Evolutionary conservation across 2,888 invertebrate genomes (phyloP), one percentile per base, ranked within the genome.

Genomic region (Lottia scabra): DNA sequence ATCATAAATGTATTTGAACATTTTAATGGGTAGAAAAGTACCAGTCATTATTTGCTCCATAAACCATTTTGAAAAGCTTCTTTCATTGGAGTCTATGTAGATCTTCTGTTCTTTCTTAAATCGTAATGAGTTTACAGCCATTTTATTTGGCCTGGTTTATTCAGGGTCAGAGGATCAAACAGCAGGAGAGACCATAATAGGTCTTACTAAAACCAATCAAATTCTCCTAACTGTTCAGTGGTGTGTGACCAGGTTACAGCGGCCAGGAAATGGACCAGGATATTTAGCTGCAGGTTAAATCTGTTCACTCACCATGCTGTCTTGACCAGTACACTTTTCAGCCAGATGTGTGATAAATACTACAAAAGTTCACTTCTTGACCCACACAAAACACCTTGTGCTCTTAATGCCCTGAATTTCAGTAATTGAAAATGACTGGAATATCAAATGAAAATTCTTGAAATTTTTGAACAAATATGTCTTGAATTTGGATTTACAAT

Each of bases 251-350:
- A 56, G 56, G n/a, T n/a, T 56, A 56, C 12, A 12, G 8, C 10
- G 56, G 56, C 56, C 56, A 56, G 56, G 56, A 56, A 56, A 56
- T 56, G 56, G 19, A 56, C 56, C 23, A 56, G 23, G 56, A 56
- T 56, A 38, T 56, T 56, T 23, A 56, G 56, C 56, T 56, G 56
- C 56, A 56, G 56, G 56, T 56, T 56, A 56, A 56, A 56, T 56
- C 19, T 56, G 56, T 56, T 56, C 56, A 56, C 56, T 56, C 56
- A 56, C 56, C 56, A 56, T 56, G 56, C 23, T 23, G 56, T 56
- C 56, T 23, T 56, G 56, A 56, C 56, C 56, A 56, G 56, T 19
- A 19, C 23, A 13, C 19, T 23, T 23, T 56, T 56, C 23, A 56
- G 10, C 56, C 56, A 56, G 19, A 56, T 56, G 56, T 56, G 56